A percentile compares a stretch with the other conserved stretches of the same genome.
Conservation (phyloP, 2,113 vertebrate genomes). For the Cairina moschata region DNA sequence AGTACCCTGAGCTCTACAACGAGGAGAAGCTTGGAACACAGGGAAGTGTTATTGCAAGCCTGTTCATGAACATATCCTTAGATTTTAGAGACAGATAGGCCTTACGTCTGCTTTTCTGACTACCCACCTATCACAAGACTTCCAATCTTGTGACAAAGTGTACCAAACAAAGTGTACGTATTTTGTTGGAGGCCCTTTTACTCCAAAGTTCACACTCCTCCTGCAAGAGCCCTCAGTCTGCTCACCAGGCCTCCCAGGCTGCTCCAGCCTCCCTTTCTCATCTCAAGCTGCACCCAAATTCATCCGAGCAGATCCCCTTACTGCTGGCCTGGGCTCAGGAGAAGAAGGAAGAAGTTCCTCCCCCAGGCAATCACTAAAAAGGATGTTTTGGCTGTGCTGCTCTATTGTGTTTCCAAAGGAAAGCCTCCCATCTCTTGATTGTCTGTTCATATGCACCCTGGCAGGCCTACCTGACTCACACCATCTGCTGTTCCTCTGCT, state of each 20-base stretch:
- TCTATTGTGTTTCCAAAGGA: constrained; percentile 10
- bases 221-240: background rate
- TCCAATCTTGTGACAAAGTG: background rate
- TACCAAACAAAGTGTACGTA: background rate
- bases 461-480: constrained; percentile 43
- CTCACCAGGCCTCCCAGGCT: background rate
- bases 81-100: background rate
- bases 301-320: background rate
- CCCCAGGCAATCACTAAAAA: background rate
- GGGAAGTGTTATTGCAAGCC: background rate
- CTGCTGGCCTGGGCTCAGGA: background rate
- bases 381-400: background rate
- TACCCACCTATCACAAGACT: background rate
- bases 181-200: background rate
- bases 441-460: background rate
- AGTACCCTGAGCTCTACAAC: background rate
- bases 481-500: constrained; percentile 20
- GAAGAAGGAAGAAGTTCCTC: background rate
- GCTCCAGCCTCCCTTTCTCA: background rate
- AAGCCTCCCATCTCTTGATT: background rate
- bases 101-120: background rate
- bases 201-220: background rate
- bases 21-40: background rate
- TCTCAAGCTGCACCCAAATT: background rate
- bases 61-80: background rate